Base-by-base conservation (phyloP, 2,113 vertebrate genomes). In the Gulo gulo region DNA sequence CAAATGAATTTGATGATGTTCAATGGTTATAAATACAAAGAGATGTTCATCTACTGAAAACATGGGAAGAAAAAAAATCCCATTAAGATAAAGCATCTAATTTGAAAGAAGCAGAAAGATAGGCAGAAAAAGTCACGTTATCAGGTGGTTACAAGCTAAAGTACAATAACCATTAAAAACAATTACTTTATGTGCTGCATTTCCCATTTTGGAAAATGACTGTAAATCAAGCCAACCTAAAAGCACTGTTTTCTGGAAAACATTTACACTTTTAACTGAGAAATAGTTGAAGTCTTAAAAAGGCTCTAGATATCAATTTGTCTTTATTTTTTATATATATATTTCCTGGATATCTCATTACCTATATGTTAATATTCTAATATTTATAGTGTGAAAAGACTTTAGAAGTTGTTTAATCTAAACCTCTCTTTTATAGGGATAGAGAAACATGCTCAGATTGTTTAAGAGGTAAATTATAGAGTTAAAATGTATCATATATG, bases 41-140 rank as follows among this genome's bases (percentile, higher is more conserved):
- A 94, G 89, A 98, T 92, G 36, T 34, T 85, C 78, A 98, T 96
- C 92, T 96, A 85, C 16, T 98, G 95, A 94, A 97, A 97, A 96
- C 34, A 93, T 11, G 73, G 59, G 65, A 86, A 73, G 89, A 82
- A 96, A 91, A 96, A 95, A 95, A 90, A 92, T 65, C 7, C 88
- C 95, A 98, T 97, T 98, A 98, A 97, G 97, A 97, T 97, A 97
- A 98, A 97, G 8, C 42, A 91, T 96, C 95, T 97, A 82, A 96
- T 96, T 95, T 98, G 83, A 92, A 97, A 97, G 57, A 71, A 65
- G 79, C 52, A 96, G 71, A 91, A 95, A 96, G 93, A 97, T 69
- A 95, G 67, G 45, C 31, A 47, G 29, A 78, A 78, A 85, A 91
- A 91, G 78, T 59, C 67, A 88, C 79, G 97, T 95, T 93, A 96